Evolutionary conservation across 2,113 vertebrate genomes (phyloP).

Genomic region (Vidua macroura): DNA sequence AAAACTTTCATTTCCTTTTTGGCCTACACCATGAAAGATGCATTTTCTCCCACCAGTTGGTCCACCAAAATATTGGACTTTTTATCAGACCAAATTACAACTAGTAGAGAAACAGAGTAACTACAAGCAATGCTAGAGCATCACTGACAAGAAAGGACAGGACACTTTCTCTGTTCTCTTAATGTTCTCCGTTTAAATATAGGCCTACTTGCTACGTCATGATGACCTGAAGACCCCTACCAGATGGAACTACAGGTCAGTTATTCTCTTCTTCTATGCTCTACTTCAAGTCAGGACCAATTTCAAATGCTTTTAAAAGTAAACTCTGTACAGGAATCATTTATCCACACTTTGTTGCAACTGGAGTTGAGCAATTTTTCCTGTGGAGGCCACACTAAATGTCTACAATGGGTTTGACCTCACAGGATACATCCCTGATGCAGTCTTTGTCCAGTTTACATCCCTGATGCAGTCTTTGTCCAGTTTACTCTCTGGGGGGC

Average conservation of each 20-base stretch:
- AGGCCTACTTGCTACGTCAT: background rate
- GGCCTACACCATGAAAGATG: background rate
- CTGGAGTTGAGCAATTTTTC: background rate
- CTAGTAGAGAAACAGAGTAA: background rate
- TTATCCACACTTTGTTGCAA: background rate
- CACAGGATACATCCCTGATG: background rate
- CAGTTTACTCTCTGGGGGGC: background rate
- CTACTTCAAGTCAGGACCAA: background rate
- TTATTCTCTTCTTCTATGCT: background rate
- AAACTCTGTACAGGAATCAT: background rate
- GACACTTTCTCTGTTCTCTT: background rate
- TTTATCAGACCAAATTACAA: background rate
- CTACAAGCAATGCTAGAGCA: background rate
- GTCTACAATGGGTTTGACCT: constrained; percentile 13
- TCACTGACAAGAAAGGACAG: background rate
- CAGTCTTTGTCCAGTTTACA: constrained; percentile 20
- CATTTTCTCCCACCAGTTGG: background rate
- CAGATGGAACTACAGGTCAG: background rate
- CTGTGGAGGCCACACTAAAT: background rate
- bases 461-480: background rate
- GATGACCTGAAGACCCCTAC: background rate
- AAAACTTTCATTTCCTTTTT: background rate
- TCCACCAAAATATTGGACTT: background rate
- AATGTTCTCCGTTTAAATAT: background rate
- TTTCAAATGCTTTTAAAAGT: constrained; percentile 16